Conservation (phyloP, 2,113 vertebrate species). For the Carollia perspicillata region DNA sequence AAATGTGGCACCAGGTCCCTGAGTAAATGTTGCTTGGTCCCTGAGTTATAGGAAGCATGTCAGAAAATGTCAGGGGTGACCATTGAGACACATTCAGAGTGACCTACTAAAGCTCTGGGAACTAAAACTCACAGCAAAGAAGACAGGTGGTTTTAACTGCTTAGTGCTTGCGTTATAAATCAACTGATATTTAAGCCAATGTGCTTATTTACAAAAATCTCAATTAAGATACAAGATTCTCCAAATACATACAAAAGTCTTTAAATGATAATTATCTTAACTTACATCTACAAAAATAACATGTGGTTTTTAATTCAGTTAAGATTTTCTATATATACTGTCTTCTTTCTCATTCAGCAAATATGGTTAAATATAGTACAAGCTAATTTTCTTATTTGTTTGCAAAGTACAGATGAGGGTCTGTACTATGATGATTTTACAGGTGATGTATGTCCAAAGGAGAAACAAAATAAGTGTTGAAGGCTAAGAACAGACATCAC, state of each 20-base stretch:
- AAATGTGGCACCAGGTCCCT: slow-evolving; percentile 35
- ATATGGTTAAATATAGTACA: neutral
- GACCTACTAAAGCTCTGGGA: neutral
- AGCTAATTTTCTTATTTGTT: neutral
- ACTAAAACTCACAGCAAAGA: neutral
- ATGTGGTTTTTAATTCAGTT: neutral
- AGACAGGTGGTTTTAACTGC: neutral
- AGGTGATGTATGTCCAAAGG: neutral
- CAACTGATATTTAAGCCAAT: neutral
- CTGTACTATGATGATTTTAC: neutral
- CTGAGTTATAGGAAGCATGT: slow-evolving; percentile 20
- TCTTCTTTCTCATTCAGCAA: neutral
- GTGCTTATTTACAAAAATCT: neutral
- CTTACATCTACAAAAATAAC: neutral
- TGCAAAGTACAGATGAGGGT: neutral
- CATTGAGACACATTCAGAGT: neutral
- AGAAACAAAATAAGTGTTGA: neutral
- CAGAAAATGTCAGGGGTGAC: slow-evolving; percentile 4
- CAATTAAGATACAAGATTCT: neutral
- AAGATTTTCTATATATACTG: neutral
- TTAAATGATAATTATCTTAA: neutral
- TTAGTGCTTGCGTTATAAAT: neutral
- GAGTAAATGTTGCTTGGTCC: neutral
- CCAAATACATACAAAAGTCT: neutral
- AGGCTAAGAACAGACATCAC: neutral